phyloP scores from a whole-genome alignment of 1,140 invertebrate genomes.

The Eupeodes corollae region DNA sequence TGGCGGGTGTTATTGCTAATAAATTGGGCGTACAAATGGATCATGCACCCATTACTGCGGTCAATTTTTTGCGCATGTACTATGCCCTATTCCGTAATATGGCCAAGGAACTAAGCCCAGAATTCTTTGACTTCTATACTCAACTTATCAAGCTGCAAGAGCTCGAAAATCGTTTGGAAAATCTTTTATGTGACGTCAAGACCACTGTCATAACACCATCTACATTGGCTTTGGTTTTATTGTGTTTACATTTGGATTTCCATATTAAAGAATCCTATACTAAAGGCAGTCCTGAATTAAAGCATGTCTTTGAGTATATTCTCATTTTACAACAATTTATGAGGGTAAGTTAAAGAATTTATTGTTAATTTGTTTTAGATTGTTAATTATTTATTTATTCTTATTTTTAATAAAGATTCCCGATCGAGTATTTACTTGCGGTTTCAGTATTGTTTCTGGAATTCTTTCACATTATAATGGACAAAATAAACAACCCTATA shows the following conservation, averaged over 20 bases:
- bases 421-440: slow-evolving; percentile 48
- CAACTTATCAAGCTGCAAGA: slow-evolving; percentile 38
- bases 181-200: slow-evolving; percentile 55
- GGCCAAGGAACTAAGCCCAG: slow-evolving; percentile 40
- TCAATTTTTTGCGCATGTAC: slow-evolving; percentile 55
- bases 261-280: slow-evolving; percentile 35
- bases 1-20: slow-evolving; percentile 57
- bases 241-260: slow-evolving; percentile 53
- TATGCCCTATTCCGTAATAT: slow-evolving; percentile 46
- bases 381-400: background rate
- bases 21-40: slow-evolving; percentile 53
- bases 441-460: slow-evolving; percentile 46
- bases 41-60: slow-evolving; percentile 46
- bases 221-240: slow-evolving; percentile 57
- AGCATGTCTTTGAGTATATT: slow-evolving; percentile 35
- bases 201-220: slow-evolving; percentile 53
- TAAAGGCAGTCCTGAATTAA: slow-evolving; percentile 31
- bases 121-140: slow-evolving; percentile 39
- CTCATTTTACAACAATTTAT: slow-evolving; percentile 35
- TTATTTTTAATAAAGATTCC: slow-evolving; percentile 43
- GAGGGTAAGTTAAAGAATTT: slow-evolving; percentile 14
- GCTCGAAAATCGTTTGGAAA: slow-evolving; percentile 54
- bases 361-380: background rate
- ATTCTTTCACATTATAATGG: slow-evolving; percentile 58
- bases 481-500: slow-evolving; percentile 53